Evolutionary conservation across 2,888 invertebrate genomes (phyloP), one percentile per base, ranked within the genome.

Genomic region (Trichopoda pennipes): DNA sequence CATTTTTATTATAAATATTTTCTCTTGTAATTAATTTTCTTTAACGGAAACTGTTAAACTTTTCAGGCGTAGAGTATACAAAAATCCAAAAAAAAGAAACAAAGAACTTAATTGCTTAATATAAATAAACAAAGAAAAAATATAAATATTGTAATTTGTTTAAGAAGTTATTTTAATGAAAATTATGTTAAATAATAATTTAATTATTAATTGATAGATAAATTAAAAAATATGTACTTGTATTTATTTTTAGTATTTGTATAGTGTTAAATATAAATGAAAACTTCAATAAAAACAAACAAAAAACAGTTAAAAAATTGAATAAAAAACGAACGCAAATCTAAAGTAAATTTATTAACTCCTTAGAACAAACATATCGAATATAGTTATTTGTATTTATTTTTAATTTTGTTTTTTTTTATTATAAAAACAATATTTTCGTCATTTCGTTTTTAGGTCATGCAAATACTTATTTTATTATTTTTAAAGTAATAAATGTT

Each of bases 341-440:
- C 32, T 32, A 8, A 72, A 42, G 9, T 3, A 60, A 58, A 68
- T 32, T 66, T 68, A 66, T 42, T 51, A 75, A 68, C 66, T 75
- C 38, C 51, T 66, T 75, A 76, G 63, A 69, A 77, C n/a, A n/a
- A n/a, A n/a, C 81, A 81, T 81, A 81, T 81, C 81, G 77, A 69
- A 73, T 77, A 69, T 68, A 81, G 58, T 75, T 76, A 64, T 56
- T 80, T 56, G 49, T 35, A 70, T 61, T 72, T 38, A 32, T 56
- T 58, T 38, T 58, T 61, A 14, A 56, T n/a, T n/a, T n/a, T n/a
- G n/a, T n/a, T 56, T 56, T 78, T 9, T 17, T 49, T 49, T 49
- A 7, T 60, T 42, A 60, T 23, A 17, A 38, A 38, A 42, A 56
- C 19, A 64, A 35, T 64, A 35, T 19, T 60, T 61, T 69, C 49